These are phyloP conservation scores for Eunapius fragilis DNA, from an alignment of 37 sponge, comb jelly and placozoan species.

Conservation along the genomic window DNA sequence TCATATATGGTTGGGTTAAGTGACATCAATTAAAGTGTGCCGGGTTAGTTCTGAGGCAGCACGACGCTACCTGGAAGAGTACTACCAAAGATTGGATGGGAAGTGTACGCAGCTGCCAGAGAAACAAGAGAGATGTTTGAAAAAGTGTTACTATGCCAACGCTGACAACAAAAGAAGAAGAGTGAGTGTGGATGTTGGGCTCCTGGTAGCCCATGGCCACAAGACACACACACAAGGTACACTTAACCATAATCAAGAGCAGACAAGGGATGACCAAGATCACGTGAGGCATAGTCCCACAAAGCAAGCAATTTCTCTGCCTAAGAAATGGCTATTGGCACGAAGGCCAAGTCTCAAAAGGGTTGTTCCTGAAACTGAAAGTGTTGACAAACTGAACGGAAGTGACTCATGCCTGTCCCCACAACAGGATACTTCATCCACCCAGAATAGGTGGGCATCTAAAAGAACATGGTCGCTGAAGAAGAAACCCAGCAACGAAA, in stretches of 20 bases:
- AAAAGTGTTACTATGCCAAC: background rate
- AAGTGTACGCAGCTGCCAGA: background rate
- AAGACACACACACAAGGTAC: background rate
- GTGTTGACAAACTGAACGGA: background rate
- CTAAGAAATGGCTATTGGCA: background rate
- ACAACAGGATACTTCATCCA: background rate
- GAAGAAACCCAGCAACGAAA: background rate
- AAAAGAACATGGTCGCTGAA: background rate
- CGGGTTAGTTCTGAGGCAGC: constrained; percentile 1
- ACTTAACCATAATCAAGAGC: background rate
- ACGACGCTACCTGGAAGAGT: constrained; percentile 12
- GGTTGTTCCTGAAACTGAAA: background rate
- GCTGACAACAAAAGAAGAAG: background rate
- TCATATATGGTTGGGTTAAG: background rate
- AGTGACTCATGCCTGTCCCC: background rate
- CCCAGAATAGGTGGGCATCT: background rate
- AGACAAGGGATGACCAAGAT: background rate
- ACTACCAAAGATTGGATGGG: background rate
- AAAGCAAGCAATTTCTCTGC: background rate
- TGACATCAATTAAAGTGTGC: constrained; percentile 1
- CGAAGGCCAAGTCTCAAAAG: background rate
- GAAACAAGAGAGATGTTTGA: background rate
- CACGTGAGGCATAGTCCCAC: background rate
- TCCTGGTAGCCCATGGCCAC: background rate
- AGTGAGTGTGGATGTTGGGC: constrained; percentile 17